Conservation (phyloP, 1,140 invertebrate species). For the Battus philenor region DNA sequence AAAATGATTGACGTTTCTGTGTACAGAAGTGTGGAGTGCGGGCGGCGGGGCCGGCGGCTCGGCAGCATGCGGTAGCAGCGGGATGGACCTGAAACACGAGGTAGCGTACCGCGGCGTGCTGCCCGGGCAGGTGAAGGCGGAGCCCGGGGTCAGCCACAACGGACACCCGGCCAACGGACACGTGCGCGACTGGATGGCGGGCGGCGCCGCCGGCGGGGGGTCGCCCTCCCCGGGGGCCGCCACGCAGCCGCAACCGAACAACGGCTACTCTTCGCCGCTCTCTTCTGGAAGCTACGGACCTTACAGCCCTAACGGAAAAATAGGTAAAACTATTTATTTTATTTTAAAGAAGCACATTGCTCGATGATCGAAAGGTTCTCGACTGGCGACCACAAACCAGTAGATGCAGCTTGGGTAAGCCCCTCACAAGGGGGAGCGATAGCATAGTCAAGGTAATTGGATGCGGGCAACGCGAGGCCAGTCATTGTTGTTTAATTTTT, state of each 20-base stretch:
- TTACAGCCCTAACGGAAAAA: constrained; percentile 90
- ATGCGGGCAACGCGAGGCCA: too few species aligned
- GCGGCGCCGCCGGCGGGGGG: constrained; percentile 79
- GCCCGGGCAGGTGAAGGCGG: constrained; percentile 62
- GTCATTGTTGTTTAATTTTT: too few species aligned
- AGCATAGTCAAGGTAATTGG: too few species aligned
- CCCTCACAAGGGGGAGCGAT: too few species aligned
- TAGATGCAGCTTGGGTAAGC: too few species aligned
- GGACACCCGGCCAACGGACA: constrained; percentile 83
- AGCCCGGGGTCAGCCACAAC: constrained; percentile 76
- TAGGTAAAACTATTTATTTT: constrained; percentile 85
- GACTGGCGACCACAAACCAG: too few species aligned
- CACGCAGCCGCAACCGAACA: constrained; percentile 79
- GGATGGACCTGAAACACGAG: constrained; percentile 70
- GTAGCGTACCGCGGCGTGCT: constrained; percentile 63
- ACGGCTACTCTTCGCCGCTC: constrained; percentile 89
- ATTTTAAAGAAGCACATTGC: too few species aligned
- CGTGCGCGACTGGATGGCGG: constrained; percentile 87
- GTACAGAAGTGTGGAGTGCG: constrained; percentile 69
- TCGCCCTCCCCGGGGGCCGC: constrained; percentile 55
- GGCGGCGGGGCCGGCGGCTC: constrained; percentile 62
- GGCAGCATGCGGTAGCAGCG: constrained; percentile 68
- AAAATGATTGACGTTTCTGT: too few species aligned
- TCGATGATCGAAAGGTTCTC: too few species aligned
- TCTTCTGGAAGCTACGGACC: constrained; percentile 90